These are phyloP conservation scores for Protophormia terraenovae DNA, from an alignment of 2,888 invertebrate genomes.

Conservation along the genomic window DNA sequence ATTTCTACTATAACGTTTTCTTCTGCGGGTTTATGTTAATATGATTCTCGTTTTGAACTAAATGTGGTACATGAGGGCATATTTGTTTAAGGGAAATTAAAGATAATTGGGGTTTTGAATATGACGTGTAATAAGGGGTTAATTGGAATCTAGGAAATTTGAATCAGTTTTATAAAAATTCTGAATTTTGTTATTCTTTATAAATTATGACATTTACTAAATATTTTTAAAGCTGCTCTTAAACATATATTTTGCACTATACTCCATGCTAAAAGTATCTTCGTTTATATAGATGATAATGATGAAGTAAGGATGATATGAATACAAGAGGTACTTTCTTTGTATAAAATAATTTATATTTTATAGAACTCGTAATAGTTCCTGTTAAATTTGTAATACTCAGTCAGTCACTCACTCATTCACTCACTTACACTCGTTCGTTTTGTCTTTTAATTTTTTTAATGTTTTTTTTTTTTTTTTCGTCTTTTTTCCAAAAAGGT, in stretches of 20 bases:
- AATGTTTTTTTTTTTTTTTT: not conserved
- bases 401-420: conserved; percentile 16
- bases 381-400: conserved; percentile 61
- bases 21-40: conserved; percentile 60
- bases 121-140: too few relatives aligned
- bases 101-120: too few relatives aligned
- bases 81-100: not conserved
- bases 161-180: too few relatives aligned
- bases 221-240: not conserved
- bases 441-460: conserved; percentile 11
- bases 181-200: too few relatives aligned
- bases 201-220: too few relatives aligned
- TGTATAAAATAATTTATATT: conserved; percentile 61
- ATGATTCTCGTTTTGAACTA: conserved; percentile 6
- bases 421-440: conserved; percentile 7
- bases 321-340: conserved; percentile 50
- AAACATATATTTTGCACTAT: not conserved
- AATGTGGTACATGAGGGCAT: not conserved
- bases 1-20: not conserved
- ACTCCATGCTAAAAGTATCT: not conserved
- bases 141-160: too few relatives aligned
- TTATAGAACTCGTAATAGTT: conserved; percentile 63
- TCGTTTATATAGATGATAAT: conserved; percentile 17
- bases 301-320: conserved; percentile 39
- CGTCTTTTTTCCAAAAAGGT: conserved; percentile 39